Percentiles rank a stretch among this genome's conserved stretches.
Evolutionary conservation across 2,888 invertebrate species (phyloP).

Genomic region (Parapristionchus giblindavisi): DNA sequence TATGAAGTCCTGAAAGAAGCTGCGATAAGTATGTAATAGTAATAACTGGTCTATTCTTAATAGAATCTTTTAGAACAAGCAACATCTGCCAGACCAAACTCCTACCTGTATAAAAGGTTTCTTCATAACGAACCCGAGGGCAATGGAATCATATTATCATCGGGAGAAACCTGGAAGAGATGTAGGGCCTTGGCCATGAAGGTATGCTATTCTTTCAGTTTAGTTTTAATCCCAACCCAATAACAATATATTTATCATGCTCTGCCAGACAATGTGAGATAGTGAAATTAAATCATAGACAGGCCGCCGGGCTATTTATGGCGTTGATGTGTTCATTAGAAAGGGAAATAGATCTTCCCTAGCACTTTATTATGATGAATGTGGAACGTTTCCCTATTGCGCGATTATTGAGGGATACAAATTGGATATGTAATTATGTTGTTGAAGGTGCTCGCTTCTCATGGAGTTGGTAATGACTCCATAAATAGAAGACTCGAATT

Average conservation of each 20-base stretch:
- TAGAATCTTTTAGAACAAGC: background rate
- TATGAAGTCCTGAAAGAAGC: background rate
- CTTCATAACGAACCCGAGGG: background rate
- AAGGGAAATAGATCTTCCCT: background rate
- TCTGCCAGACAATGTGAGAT: background rate
- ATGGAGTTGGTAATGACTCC: background rate
- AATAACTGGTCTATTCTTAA: background rate
- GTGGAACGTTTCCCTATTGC: background rate
- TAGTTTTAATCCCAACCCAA: background rate
- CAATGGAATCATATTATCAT: slow-evolving; percentile 17
- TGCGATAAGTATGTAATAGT: background rate
- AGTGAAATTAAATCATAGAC: background rate
- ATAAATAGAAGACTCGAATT: background rate
- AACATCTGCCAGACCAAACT: slow-evolving; percentile 7
- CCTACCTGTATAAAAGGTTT: slow-evolving; percentile 31
- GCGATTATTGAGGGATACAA: background rate
- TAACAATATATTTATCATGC: background rate
- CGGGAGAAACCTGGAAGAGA: background rate
- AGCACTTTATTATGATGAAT: background rate
- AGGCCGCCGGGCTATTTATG: background rate
- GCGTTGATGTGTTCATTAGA: background rate
- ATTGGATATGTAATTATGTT: background rate
- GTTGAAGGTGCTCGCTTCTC: slow-evolving; percentile 1
- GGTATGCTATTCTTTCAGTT: background rate
- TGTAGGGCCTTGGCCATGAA: background rate